phyloP scores from a whole-genome alignment of 2,888 invertebrate genomes.

The Ametastegia equiseti region DNA sequence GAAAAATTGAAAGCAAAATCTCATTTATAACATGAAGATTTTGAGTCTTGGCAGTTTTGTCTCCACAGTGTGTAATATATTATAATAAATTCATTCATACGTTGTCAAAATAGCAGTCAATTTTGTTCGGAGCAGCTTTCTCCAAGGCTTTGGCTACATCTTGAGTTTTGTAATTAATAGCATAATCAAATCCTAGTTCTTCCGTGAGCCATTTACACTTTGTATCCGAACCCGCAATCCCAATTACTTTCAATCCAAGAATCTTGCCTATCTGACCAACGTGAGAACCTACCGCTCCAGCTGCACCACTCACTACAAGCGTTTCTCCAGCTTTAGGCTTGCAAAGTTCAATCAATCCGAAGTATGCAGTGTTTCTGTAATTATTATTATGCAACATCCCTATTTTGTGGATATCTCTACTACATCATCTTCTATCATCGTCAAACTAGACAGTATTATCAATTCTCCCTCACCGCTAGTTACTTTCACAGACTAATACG shows the following conservation, averaged over 20 bases:
- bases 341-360: slow-evolving; percentile 85
- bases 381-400: slow-evolving; percentile 83
- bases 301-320: slow-evolving; percentile 87
- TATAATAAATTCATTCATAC: slow-evolving; percentile 76
- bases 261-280: slow-evolving; percentile 90
- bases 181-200: slow-evolving; percentile 83
- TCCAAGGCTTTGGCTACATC: slow-evolving; percentile 78
- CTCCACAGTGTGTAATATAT: neutral
- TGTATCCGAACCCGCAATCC: slow-evolving; percentile 84
- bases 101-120: slow-evolving; percentile 89
- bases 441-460: no score
- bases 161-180: slow-evolving; percentile 85
- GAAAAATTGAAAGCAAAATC: slow-evolving; percentile 43
- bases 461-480: no score
- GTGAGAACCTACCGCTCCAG: slow-evolving; percentile 87
- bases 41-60: neutral
- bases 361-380: slow-evolving; percentile 84
- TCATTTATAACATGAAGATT: neutral
- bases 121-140: slow-evolving; percentile 82
- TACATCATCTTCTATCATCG: neutral
- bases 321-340: slow-evolving; percentile 85
- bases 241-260: slow-evolving; percentile 83
- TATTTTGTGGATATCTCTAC: slow-evolving; percentile 75
- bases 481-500: neutral
- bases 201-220: slow-evolving; percentile 84